Conservation (phyloP, 2,113 vertebrate species). For the Chaenocephalus aceratus region DNA sequence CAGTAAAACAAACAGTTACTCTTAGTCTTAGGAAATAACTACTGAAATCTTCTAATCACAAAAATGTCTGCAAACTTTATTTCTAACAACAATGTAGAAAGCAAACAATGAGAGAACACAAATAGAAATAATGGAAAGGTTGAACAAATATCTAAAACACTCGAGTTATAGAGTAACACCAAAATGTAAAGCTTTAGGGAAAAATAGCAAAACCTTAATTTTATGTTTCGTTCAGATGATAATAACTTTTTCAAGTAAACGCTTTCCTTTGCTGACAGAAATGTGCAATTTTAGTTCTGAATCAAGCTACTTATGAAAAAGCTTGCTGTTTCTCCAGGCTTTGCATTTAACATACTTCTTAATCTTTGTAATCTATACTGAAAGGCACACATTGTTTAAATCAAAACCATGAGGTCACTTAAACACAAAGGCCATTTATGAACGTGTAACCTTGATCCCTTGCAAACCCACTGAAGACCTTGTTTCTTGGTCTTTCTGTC, state of each 20-base stretch:
- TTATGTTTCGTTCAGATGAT: conserved; percentile 10
- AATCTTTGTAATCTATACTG: conserved; percentile 29
- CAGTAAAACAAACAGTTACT: too few species aligned
- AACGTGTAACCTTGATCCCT: conserved; percentile 20
- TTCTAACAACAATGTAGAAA: conserved; percentile 63
- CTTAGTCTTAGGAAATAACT: background rate
- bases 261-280: conserved; percentile 2
- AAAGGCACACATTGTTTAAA: conserved; percentile 40
- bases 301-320: background rate
- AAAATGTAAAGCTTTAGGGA: background rate
- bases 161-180: conserved; percentile 35
- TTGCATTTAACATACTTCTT: conserved; percentile 10
- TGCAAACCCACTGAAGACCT: conserved; percentile 24
- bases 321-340: background rate
- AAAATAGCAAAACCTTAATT: conserved; percentile 11
- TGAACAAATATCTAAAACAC: conserved; percentile 18
- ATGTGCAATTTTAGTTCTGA: background rate
- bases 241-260: conserved; percentile 8
- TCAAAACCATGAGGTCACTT: conserved; percentile 27
- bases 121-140: conserved; percentile 32
- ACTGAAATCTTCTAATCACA: conserved; percentile 43
- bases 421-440: conserved; percentile 18
- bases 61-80: conserved; percentile 66
- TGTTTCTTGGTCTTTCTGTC: conserved; percentile 22
- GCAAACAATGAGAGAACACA: conserved; percentile 36